Percentiles rank a stretch among this genome's conserved stretches.
phyloP scores from a whole-genome alignment of 2,113 vertebrate species.

The Hymenochirus boettgeri region DNA sequence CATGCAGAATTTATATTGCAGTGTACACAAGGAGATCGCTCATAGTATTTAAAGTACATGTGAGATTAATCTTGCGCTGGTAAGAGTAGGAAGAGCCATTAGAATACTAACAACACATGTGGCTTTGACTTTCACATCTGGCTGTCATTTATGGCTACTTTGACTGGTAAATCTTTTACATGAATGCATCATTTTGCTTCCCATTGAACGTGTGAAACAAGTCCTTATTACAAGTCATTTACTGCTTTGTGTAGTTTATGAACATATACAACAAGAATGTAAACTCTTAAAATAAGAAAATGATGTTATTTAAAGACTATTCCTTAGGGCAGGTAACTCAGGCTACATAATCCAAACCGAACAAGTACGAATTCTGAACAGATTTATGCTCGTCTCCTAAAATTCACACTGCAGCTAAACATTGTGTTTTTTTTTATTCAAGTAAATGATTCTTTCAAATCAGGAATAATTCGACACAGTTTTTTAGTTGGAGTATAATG shows the following conservation, averaged over 20 bases:
- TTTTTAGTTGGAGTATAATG: slow-evolving; percentile 34
- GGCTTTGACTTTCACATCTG: too few species aligned
- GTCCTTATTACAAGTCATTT: slow-evolving; percentile 1
- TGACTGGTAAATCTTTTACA: not conserved
- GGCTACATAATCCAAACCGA: slow-evolving; percentile 27
- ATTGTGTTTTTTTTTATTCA: slow-evolving; percentile 31
- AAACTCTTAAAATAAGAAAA: slow-evolving; percentile 13
- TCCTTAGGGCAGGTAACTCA: slow-evolving; percentile 12
- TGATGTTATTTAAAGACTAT: not conserved
- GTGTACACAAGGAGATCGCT: too few species aligned
- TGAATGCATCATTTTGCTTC: not conserved
- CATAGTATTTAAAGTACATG: too few species aligned
- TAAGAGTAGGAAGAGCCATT: too few species aligned
- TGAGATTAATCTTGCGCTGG: too few species aligned
- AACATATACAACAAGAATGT: slow-evolving; percentile 17
- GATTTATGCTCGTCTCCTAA: slow-evolving; percentile 22
- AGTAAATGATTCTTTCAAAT: slow-evolving; percentile 33
- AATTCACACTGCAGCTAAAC: slow-evolving; percentile 21
- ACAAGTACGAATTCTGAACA: slow-evolving; percentile 26
- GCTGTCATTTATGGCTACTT: too few species aligned
- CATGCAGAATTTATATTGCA: too few species aligned
- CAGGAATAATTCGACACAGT: too few species aligned
- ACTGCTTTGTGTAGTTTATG: slow-evolving; percentile 1
- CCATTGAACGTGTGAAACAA: slow-evolving; percentile 14
- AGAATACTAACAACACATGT: too few species aligned